Evolutionary conservation across 2,113 vertebrate species (phyloP).

Genomic region (Globicephala melas): DNA sequence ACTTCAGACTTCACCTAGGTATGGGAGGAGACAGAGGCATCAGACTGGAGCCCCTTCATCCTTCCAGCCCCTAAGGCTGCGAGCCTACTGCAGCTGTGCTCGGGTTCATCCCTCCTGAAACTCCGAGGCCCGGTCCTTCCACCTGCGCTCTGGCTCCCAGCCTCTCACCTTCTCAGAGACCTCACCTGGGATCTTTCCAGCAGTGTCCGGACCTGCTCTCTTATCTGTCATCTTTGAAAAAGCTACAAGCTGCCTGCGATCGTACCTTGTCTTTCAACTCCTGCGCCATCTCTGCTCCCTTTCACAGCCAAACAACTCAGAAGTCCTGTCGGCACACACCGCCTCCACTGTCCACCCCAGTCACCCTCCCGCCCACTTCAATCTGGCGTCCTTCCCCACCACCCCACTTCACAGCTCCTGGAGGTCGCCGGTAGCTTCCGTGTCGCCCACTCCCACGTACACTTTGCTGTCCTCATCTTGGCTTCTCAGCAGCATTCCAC

Average conservation of each 20-base stretch:
- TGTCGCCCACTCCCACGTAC: background rate
- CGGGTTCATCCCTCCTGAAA: rapidly evolving
- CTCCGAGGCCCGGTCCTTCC: background rate
- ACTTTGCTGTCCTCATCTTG: background rate
- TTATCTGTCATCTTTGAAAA: background rate
- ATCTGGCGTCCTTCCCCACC: background rate
- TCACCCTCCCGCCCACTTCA: background rate
- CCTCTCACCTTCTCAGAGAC: background rate
- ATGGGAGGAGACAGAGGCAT: background rate
- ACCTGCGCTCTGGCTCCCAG: background rate
- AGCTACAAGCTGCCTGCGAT: rapidly evolving
- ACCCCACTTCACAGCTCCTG: background rate
- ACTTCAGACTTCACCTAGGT: background rate
- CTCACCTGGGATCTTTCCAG: background rate
- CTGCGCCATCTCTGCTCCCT: background rate
- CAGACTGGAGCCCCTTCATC: background rate
- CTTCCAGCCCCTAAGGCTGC: background rate
- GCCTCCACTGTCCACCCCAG: no score
- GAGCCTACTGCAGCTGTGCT: rapidly evolving
- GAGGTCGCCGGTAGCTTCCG: background rate
- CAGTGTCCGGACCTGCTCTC: background rate
- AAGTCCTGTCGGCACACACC: background rate
- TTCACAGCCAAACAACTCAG: background rate
- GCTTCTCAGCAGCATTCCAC: background rate
- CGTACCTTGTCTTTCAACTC: background rate